Base-by-base conservation (phyloP, 2,888 invertebrate species). In the Caenorhabditis zanzibari region DNA sequence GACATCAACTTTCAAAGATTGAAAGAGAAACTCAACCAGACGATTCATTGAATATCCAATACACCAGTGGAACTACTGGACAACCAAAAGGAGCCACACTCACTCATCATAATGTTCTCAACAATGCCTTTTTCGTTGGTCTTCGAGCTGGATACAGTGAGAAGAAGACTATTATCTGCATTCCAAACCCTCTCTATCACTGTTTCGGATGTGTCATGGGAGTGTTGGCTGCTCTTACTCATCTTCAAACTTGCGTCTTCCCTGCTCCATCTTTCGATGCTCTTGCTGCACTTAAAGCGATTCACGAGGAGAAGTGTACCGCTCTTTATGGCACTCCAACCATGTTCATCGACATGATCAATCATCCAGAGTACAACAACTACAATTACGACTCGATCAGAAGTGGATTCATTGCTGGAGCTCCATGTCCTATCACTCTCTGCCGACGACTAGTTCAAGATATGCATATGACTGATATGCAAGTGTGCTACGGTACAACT, bases 131-230 rank as follows among this genome's bases (percentile, higher is more conserved):
- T 90, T 94, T 94, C 88, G 93, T 95, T 73, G 95, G 95, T 0
- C 93, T 91, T 32, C 91, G 94, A 22, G 89, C 94, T 32, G 93
- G 93, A 26, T 94, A 93, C 84, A 86, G 89, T 79, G 86, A 90
- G 59, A 76, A 84, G 66, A 77, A 81, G 47, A 76, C 82, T 4
- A 74, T 88, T 41, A 88, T 92, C 63, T 92, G 92, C 85, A 89
- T 92, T 58, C 91, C 91, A 14, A 91, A 91, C 47, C 92, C 92
- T 0, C 86, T 92, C 28, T 92, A 92, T 92, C 96, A 97, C 92
- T 96, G 95, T 44, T 96, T 95, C 92, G 96, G 96, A 0, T 95
- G 95, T 80, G 94, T 95, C 1, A 93, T 95, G 58, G 95, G 95
- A 0, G 93, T 95, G 26, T 88, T 95, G 38, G 93, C 94, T 0